Conservation (phyloP, 1,140 invertebrate species). For the Oedothorax gibbosus region DNA sequence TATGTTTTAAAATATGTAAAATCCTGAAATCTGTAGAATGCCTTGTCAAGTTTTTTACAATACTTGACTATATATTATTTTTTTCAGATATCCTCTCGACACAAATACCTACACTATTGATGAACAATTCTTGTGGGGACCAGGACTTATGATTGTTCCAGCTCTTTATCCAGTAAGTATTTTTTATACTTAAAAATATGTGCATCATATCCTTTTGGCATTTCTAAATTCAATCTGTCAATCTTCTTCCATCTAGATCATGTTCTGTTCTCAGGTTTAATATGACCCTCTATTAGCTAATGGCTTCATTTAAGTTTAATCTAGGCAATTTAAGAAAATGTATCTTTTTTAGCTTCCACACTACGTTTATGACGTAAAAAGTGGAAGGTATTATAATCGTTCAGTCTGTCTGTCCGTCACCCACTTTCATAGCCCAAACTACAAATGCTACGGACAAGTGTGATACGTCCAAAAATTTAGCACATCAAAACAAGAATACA, state of each 20-base stretch:
- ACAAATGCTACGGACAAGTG: too few species aligned
- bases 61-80: background rate
- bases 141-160: conserved; percentile 68
- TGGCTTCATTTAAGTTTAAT: background rate
- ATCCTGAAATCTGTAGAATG: too few species aligned
- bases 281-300: background rate
- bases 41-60: too few species aligned
- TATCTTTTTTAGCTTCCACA: too few species aligned
- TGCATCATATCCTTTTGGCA: background rate
- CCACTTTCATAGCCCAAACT: too few species aligned
- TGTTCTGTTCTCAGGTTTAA: background rate
- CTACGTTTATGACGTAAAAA: too few species aligned
- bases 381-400: too few species aligned
- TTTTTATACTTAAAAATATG: background rate
- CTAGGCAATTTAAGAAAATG: too few species aligned
- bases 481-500: too few species aligned
- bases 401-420: too few species aligned
- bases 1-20: too few species aligned
- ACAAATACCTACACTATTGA: conserved; percentile 78
- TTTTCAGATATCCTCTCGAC: conserved; percentile 74
- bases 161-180: conserved; percentile 64
- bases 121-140: conserved; percentile 73
- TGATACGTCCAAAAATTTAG: too few species aligned
- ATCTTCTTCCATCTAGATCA: background rate
- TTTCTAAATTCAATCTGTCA: background rate